Evolutionary conservation across 2,113 vertebrate genomes (phyloP).

Genomic region (Oreochromis niloticus): DNA sequence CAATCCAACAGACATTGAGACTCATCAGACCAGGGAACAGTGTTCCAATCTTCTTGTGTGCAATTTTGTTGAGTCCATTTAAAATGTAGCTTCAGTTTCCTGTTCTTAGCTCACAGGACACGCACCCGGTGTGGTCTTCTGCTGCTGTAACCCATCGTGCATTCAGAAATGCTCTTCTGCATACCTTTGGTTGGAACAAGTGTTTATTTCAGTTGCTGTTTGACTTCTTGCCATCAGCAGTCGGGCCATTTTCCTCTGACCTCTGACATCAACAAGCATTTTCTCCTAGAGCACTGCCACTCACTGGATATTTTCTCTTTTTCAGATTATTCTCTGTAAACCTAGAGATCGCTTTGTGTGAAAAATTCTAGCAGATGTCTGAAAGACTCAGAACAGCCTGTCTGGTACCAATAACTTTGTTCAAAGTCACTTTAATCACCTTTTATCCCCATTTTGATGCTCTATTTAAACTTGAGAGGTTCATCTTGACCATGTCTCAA

Average conservation of each 20-base stretch:
- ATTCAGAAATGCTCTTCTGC: neutral
- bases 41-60: neutral
- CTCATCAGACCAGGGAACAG: neutral
- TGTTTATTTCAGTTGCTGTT: neutral
- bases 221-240: neutral
- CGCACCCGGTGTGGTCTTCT: neutral
- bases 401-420: neutral
- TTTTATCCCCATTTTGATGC: neutral
- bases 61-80: neutral
- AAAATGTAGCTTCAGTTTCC: neutral
- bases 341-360: neutral
- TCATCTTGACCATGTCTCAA: neutral
- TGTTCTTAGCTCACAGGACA: neutral
- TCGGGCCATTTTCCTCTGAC: neutral
- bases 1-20: neutral
- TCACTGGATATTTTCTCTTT: neutral
- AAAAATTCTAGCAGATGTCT: neutral
- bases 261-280: neutral
- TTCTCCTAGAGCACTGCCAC: neutral
- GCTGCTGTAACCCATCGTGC: neutral
- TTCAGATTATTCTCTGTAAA: neutral
- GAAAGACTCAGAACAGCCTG: neutral
- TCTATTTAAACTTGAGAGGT: neutral
- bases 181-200: neutral
- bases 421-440: neutral